phyloP scores from a whole-genome alignment of 2,113 vertebrate species.

The Alces alces region DNA sequence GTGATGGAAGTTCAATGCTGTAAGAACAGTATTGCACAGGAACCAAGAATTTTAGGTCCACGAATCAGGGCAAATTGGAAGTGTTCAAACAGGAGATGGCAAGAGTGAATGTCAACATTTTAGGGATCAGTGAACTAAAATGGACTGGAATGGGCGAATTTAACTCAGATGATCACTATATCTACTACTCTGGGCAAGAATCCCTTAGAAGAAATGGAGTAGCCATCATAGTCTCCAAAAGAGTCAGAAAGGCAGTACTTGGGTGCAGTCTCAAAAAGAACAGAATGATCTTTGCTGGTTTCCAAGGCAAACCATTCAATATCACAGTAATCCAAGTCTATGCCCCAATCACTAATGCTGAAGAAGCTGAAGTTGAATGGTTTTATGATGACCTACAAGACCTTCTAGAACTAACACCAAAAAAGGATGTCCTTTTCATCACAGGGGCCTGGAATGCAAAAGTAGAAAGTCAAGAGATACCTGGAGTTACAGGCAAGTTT shows the following conservation, averaged over 20 bases:
- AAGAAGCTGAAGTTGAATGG: background rate
- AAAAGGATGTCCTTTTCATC: background rate
- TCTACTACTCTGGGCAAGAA: too few relatives aligned
- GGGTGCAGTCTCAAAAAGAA: background rate
- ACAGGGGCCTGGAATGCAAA: background rate
- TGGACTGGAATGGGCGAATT: too few relatives aligned
- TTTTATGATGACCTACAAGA: background rate
- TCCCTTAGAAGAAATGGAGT: too few relatives aligned
- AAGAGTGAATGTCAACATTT: too few relatives aligned
- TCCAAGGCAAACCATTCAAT: background rate
- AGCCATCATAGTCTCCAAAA: too few relatives aligned
- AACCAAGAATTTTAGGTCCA: too few relatives aligned
- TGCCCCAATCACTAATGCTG: background rate
- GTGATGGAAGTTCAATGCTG: too few relatives aligned
- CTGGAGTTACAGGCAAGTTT: background rate
- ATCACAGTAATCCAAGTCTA: background rate
- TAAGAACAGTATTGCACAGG: too few relatives aligned
- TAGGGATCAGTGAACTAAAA: too few relatives aligned
- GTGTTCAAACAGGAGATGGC: too few relatives aligned
- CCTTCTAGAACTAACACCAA: background rate
- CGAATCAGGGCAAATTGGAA: too few relatives aligned
- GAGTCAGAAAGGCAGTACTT: background rate
- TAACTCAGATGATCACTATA: too few relatives aligned
- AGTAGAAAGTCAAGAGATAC: background rate
- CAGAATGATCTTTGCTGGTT: background rate